A percentile compares a stretch with the other conserved stretches of the same genome.
Evolutionary conservation across 53 echinoderm and acorn worm species (phyloP).

Genomic region (Antedon mediterranea): DNA sequence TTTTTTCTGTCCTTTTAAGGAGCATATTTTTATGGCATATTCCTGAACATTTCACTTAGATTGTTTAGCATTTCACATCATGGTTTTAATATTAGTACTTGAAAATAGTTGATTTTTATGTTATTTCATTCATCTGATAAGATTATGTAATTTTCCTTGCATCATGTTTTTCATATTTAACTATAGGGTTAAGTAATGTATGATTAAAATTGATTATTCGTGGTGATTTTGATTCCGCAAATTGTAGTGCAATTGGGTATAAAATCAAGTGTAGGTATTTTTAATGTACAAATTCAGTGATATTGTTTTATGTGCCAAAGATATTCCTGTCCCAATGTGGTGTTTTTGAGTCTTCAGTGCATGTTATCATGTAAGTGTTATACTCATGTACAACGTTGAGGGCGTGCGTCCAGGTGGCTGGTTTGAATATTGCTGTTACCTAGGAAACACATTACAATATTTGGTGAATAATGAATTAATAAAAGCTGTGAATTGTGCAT

Average conservation of each 20-base stretch:
- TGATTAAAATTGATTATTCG: not conserved
- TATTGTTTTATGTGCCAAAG: not conserved
- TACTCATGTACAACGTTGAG: not conserved
- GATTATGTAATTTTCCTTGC: too few relatives aligned
- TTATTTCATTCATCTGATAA: too few relatives aligned
- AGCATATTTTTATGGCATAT: too few relatives aligned
- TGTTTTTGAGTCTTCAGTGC: not conserved
- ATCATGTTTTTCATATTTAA: too few relatives aligned
- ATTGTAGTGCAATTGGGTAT: not conserved
- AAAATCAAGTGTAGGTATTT: not conserved
- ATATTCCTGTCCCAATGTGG: not conserved
- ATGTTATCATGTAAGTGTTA: not conserved
- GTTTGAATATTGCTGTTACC: not conserved
- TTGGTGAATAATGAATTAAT: not conserved
- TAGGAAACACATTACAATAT: not conserved
- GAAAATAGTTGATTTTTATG: too few relatives aligned
- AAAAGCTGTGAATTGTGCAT: not conserved
- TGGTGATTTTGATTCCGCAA: not conserved
- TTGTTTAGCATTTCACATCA: too few relatives aligned
- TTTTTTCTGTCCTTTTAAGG: too few relatives aligned
- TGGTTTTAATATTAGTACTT: too few relatives aligned
- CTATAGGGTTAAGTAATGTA: too few relatives aligned
- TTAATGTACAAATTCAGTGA: not conserved
- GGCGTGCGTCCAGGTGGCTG: conserved; percentile 1
- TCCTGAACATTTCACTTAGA: too few relatives aligned